Conservation (phyloP, 92 coral and sea anemone genomes). For the Heteractis magnifica region DNA sequence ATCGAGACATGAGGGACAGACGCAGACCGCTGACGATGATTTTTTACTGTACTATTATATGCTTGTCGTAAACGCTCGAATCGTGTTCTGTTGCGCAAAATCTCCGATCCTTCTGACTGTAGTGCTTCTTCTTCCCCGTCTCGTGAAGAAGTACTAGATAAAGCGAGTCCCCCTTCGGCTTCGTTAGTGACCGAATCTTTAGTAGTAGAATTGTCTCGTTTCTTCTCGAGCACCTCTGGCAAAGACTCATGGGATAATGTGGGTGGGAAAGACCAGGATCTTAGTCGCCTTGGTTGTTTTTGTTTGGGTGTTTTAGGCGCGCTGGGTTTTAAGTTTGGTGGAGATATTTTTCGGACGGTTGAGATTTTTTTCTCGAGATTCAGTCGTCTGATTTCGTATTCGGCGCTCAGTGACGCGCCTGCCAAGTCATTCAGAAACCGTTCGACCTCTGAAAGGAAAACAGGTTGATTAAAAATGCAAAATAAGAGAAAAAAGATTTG, state of each 20-base stretch:
- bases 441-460: slow-evolving; percentile 19
- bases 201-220: background rate
- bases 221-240: background rate
- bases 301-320: background rate
- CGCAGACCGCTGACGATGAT: slow-evolving; percentile 23
- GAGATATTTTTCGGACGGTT: slow-evolving; percentile 6
- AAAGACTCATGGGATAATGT: background rate
- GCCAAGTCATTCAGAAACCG: slow-evolving; percentile 28
- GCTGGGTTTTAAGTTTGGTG: background rate
- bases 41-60: slow-evolving; percentile 1
- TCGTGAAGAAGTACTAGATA: background rate
- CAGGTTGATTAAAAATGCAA: background rate
- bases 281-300: background rate
- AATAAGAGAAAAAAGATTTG: background rate
- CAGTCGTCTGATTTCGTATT: slow-evolving; percentile 18
- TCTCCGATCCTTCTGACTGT: background rate
- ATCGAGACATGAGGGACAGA: slow-evolving; percentile 27
- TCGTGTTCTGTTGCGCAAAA: slow-evolving; percentile 2
- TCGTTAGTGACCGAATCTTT: background rate
- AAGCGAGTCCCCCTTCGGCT: background rate
- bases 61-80: slow-evolving; percentile 31
- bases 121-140: background rate
- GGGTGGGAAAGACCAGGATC: slow-evolving; percentile 8
- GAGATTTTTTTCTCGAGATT: slow-evolving; percentile 31
- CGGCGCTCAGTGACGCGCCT: slow-evolving; percentile 27